Evolutionary conservation across 2,888 invertebrate genomes (phyloP), one percentile per base, ranked within the genome.

Genomic region (Protodeltote pygarga): DNA sequence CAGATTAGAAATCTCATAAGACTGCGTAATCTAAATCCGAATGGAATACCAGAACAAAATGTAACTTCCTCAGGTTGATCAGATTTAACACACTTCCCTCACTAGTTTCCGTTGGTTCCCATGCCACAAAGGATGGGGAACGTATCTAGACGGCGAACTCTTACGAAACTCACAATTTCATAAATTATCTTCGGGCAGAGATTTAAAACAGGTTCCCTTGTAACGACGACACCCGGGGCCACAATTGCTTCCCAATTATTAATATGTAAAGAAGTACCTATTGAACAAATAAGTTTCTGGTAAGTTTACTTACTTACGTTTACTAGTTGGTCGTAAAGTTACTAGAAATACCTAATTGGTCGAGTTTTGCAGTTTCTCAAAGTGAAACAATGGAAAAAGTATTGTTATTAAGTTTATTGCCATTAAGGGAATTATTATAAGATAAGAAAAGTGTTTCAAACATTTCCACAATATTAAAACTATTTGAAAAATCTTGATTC

Each of bases 151-250:
- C 47, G 41, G 41, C 27, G 13, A 40, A 53, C 45, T 45, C 59
- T 83, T 82, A 78, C 76, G 75, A 77, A 80, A 81, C 75, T 65
- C 41, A 73, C 69, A 75, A 80, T 77, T 77, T 78, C 73, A 75
- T 79, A 77, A 78, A 81, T 71, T 70, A 80, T 76, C 66, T 64
- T 44, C 52, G 52, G 53, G 46, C 40, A 60, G 57, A 64, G 59
- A 68, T 67, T 62, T 58, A 42, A 58, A 75, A 77, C 80, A 52
- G 70, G 78, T 80, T 74, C 66, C 59, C 40, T 64, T 59, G 65
- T 65, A 57, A 65, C 55, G 58, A 67, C 63, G 53, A 66, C 64
- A 68, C 72, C 75, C 67, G 61, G 58, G 79, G 76, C 73, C 35
- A 60, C 57, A 61, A 59, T 63, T 55, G 60, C 62, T 66, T 55